Evolutionary conservation across 2,113 vertebrate genomes (phyloP), one percentile per base, ranked within the genome.

Genomic region (Melanerpes aurifrons): DNA sequence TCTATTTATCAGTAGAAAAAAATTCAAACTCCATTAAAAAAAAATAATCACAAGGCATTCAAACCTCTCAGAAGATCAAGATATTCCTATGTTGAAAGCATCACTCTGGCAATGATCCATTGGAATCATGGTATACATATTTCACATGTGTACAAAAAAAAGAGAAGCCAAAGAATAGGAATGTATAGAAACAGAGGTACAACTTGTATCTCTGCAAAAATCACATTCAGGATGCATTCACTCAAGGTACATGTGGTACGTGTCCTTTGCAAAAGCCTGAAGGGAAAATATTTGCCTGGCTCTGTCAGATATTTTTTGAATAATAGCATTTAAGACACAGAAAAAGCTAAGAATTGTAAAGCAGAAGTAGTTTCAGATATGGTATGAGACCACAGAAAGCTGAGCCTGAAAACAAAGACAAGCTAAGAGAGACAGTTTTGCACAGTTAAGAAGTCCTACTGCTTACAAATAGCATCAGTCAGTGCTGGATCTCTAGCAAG

Each of bases 221-320:
- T 77, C 16, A 29, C 47, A 71, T 83, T 83, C 50, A 83, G 53
- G 12, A 56, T n/a, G 28, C 43, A 40, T 80, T 87, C 50, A 63
- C 26, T 73, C 31, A 58, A 66, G 8, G 26, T 19, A 43, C 1
- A 0, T 15, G 20, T 31, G 8, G n/a, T 19, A 43, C 0, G 0
- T 13, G 24, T 28, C 50, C 45, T 84, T 90, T 84, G 53, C 24
- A 67, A 79, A 95, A 77, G 35, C 10, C 50, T 64, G 5, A 90
- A 92, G 48, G 75, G 28, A 76, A 73, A 24, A n/a, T 54, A 81
- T 10, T 37, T 82, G 18, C 22, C 48, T 50, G 29, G 18, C 6
- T 82, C 18, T 68, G 66, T 14, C 28, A 91, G 14, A 21, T 12
- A 20, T 7, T 58, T 85, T 53, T 61, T 32, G 82, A 50, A 88